Evolutionary conservation across 2,113 vertebrate genomes (phyloP).

Genomic region (Microcebus griseorufus): DNA sequence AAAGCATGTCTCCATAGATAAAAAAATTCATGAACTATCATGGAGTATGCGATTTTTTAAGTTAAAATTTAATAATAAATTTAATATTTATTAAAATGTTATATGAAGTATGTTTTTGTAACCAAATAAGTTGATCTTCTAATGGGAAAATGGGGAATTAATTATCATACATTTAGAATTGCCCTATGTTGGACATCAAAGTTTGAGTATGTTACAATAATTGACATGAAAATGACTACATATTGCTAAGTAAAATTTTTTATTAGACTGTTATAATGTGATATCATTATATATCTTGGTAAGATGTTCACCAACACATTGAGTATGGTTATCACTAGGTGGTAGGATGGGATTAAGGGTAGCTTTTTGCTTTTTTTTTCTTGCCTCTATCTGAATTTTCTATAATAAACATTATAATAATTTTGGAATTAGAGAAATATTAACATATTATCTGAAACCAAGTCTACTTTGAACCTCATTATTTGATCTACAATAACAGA

Average conservation of each 20-base stretch:
- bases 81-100: neutral
- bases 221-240: neutral
- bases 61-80: neutral
- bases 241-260: neutral
- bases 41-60: neutral
- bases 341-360: neutral
- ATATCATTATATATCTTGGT: neutral
- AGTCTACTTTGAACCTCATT: neutral
- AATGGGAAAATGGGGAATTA: neutral
- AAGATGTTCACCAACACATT: neutral
- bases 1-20: neutral
- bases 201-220: neutral
- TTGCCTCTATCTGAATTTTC: neutral
- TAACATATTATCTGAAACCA: neutral
- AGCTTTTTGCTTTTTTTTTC: neutral
- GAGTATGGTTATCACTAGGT: neutral
- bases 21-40: constrained; percentile 16
- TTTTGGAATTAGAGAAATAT: neutral
- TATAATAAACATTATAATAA: neutral
- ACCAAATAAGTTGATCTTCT: neutral
- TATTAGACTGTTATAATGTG: neutral
- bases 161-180: neutral
- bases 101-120: neutral
- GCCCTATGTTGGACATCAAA: neutral
- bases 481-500: neutral